These are phyloP conservation scores for Osmerus mordax DNA, from an alignment of 2,113 vertebrate genomes.

Conservation along the genomic window DNA sequence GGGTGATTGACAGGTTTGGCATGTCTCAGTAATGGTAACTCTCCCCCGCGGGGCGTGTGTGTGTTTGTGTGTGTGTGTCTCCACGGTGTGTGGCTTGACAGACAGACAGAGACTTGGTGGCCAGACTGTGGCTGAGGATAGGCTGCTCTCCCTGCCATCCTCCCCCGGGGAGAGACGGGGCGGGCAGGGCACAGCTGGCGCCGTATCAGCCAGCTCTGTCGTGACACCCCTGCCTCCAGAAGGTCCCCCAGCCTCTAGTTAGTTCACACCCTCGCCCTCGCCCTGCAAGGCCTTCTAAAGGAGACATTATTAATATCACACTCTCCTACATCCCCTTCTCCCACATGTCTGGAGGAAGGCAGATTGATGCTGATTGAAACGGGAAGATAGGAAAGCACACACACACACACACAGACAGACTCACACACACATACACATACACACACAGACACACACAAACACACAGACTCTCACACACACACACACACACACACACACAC, in stretches of 20 bases:
- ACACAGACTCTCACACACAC: conserved; percentile 12
- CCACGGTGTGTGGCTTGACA: conserved; percentile 6
- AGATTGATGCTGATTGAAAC: conserved; percentile 42
- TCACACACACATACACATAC: too few relatives aligned
- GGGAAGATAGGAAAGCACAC: too few relatives aligned
- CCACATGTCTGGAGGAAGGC: conserved; percentile 18
- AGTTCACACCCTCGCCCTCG: conserved; percentile 14
- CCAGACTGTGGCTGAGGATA: conserved; percentile 39
- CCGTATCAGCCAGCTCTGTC: too few relatives aligned
- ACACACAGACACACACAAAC: not conserved
- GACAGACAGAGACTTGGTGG: conserved; percentile 33
- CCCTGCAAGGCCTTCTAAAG: conserved; percentile 44
- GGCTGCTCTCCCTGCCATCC: conserved; percentile 9
- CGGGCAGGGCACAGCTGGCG: too few relatives aligned
- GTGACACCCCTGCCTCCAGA: too few relatives aligned
- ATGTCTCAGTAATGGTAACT: conserved; percentile 35
- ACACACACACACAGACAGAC: too few relatives aligned
- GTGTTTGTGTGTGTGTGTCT: conserved; percentile 22
- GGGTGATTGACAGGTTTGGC: conserved; percentile 61
- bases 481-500: conserved; percentile 22
- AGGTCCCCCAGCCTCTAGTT: not conserved
- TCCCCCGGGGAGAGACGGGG: too few relatives aligned
- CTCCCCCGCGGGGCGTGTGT: too few relatives aligned
- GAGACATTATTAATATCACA: conserved; percentile 49
- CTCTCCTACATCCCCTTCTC: conserved; percentile 19